Conservation (phyloP, 2,113 vertebrate genomes). For the Chloroceryle aenea region DNA sequence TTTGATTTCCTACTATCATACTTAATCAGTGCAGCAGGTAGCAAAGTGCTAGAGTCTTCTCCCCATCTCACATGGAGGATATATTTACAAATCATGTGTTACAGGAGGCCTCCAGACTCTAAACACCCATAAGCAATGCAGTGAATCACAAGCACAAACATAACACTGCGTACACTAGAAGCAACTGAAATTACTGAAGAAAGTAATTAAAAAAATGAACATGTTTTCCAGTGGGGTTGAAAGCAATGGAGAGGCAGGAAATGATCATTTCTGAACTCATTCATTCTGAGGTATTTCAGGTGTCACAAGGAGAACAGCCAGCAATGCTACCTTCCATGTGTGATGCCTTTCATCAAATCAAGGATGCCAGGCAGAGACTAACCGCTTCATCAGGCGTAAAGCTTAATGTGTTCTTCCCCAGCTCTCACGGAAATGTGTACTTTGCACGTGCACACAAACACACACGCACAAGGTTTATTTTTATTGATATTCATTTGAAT, state of each 20-base stretch:
- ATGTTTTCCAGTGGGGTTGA: neutral
- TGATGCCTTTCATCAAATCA: neutral
- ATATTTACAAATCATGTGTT: constrained; percentile 23
- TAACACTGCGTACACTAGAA: neutral
- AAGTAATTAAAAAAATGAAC: constrained; percentile 8
- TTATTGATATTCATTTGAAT: neutral
- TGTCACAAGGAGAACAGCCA: neutral
- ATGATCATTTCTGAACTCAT: neutral
- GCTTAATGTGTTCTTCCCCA: neutral
- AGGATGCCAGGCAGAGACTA: neutral
- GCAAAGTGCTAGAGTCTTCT: neutral
- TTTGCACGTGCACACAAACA: neutral
- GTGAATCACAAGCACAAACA: constrained; percentile 36
- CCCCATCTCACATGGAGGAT: neutral
- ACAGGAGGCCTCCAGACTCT: neutral
- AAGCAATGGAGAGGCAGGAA: neutral
- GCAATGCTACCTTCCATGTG: neutral
- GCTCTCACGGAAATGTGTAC: neutral
- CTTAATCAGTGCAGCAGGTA: neutral
- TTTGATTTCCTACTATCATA: neutral
- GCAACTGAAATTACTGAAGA: neutral
- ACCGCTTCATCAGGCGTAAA: neutral
- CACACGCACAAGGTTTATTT: neutral
- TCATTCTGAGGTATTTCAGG: neutral
- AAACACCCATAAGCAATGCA: constrained; percentile 1